Percentiles rank a stretch among this genome's conserved stretches.
Conservation (phyloP, 1,140 invertebrate genomes). For the Zaprionus tsacasi region DNA sequence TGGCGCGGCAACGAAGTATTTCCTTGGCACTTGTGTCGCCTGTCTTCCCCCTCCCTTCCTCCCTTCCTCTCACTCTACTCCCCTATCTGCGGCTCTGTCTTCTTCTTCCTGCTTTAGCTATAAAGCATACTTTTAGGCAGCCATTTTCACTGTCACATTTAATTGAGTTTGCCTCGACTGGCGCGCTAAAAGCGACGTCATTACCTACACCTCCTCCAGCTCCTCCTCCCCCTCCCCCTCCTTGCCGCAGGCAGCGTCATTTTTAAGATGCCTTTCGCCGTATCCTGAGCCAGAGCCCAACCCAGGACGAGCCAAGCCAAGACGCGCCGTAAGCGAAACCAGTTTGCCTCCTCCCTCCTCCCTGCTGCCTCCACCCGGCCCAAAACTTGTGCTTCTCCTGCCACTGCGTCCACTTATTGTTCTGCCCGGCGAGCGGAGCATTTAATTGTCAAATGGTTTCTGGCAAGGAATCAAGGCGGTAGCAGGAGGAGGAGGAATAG, state of each 20-base stretch:
- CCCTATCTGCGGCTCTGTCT: too few relatives aligned
- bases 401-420: conserved; percentile 13
- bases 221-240: neutral
- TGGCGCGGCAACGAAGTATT: conserved; percentile 9
- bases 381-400: neutral
- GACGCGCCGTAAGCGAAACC: neutral
- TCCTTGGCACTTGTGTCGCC: conserved; percentile 10
- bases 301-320: conserved; percentile 4
- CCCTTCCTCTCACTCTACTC: neutral
- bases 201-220: conserved; percentile 49
- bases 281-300: conserved; percentile 24
- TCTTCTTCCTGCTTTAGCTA: conserved; percentile 12
- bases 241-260: conserved; percentile 33
- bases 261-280: conserved; percentile 67
- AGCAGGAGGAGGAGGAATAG: neutral
- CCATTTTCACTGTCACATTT: conserved; percentile 81
- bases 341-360: conserved; percentile 3
- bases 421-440: conserved; percentile 57
- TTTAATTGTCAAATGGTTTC: conserved; percentile 78
- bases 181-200: conserved; percentile 77
- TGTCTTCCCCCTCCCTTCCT: conserved; percentile 7
- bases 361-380: too few relatives aligned
- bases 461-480: conserved; percentile 34
- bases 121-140: conserved; percentile 80
- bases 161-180: conserved; percentile 73